Evolutionary conservation across 2,113 vertebrate genomes (phyloP).

Genomic region (Tyto alba): DNA sequence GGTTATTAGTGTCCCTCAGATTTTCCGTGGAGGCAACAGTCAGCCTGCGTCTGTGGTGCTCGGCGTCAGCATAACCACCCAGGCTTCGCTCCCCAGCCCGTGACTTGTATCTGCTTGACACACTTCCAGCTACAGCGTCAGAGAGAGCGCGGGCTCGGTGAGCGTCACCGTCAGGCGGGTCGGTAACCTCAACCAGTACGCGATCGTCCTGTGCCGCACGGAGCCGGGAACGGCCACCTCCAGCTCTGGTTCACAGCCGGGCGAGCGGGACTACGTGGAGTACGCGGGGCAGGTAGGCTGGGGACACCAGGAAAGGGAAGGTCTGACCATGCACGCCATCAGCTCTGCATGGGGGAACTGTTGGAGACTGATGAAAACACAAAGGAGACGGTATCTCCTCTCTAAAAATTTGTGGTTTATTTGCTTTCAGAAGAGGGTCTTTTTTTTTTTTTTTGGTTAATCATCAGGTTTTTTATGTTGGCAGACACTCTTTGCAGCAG

Average conservation of each 20-base stretch:
- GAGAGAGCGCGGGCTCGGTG: conserved; percentile 84
- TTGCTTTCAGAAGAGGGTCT: background rate
- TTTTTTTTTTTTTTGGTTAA: too few species aligned
- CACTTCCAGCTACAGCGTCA: conserved; percentile 83
- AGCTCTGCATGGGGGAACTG: background rate
- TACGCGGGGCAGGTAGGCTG: conserved; percentile 86
- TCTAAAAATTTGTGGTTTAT: accelerated
- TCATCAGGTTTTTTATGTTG: background rate
- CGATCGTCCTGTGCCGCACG: conserved; percentile 88
- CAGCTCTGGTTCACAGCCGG: conserved; percentile 60
- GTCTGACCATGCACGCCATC: accelerated
- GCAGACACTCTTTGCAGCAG: background rate
- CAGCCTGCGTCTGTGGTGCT: background rate
- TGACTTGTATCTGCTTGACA: background rate
- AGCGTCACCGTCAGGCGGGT: conserved; percentile 82
- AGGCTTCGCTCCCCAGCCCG: background rate
- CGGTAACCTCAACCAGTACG: conserved; percentile 94
- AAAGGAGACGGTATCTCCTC: background rate
- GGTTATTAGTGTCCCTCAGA: accelerated
- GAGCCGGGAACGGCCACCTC: conserved; percentile 85
- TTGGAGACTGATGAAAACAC: background rate
- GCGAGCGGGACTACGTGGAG: conserved; percentile 89
- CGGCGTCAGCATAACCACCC: accelerated
- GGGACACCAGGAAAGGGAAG: accelerated
- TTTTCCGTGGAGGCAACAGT: background rate